phyloP scores from a whole-genome alignment of 2,113 vertebrate species.

The Monarcha castaneiventris region DNA sequence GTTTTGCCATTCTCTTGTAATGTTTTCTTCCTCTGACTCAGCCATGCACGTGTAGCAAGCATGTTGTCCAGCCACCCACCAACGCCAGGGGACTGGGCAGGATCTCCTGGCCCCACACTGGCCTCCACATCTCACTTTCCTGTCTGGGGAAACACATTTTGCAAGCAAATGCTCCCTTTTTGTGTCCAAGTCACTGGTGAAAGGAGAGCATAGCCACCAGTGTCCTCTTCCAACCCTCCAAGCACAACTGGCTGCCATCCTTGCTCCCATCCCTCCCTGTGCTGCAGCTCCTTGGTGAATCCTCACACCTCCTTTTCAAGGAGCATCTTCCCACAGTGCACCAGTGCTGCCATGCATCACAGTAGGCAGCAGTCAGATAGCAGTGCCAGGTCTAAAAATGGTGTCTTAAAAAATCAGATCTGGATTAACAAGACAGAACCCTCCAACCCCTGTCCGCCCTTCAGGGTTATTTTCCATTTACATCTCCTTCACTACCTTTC shows the following conservation, averaged over 20 bases:
- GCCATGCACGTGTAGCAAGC: rapidly evolving
- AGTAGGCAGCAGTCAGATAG: background rate
- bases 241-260: background rate
- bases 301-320: background rate
- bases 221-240: background rate
- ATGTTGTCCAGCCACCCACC: rapidly evolving
- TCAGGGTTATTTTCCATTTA: background rate
- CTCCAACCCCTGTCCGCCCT: background rate
- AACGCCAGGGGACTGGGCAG: background rate
- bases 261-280: background rate
- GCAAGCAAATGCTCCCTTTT: background rate
- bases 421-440: background rate
- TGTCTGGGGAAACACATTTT: background rate
- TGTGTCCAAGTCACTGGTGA: background rate
- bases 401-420: background rate
- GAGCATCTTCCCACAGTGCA: background rate
- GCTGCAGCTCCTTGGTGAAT: background rate
- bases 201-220: background rate
- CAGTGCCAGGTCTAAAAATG: background rate
- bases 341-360: background rate
- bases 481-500: background rate
- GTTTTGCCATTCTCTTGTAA: background rate
- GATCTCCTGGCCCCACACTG: rapidly evolving
- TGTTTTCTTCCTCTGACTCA: background rate
- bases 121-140: background rate